Base-by-base conservation (phyloP, 2,113 vertebrate genomes). In the Dendropsophus ebraccatus region DNA sequence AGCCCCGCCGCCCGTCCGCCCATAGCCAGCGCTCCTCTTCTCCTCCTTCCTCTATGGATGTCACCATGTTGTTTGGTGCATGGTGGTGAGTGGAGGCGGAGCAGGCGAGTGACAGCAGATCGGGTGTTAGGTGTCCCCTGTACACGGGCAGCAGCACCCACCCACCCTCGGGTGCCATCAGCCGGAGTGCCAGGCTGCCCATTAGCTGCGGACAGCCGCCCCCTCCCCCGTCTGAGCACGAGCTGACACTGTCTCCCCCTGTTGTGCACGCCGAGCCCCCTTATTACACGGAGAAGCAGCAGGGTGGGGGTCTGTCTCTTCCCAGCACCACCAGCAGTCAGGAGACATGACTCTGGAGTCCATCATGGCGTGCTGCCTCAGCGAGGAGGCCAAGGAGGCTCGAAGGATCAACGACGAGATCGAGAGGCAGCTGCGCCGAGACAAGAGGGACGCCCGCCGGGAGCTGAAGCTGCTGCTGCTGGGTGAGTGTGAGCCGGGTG, bases 331-430 rank as follows among this genome's bases (percentile, higher is more conserved):
- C 74, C 74, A 69, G 13, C 92, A 88, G 90, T 89, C 88, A 65
- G 91, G 91, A 94, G 93, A 94, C 94, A 96, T 96, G 95, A 96
- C 94, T 94, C 85, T 96, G 93, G 94, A 95, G 94, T 95, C 95
- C 94, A 95, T 96, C 91, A 96, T 95, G 95, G 95, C 95, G 95
- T 95, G 95, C 92, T 95, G 95, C 94, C 93, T 96, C 90, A 96
- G 94, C 86, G 94, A 95, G 89, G 95, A 95, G 93, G 94, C 94
- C 90, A 96, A 96, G 90, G 95, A 96, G 91, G 93, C 94, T 69
- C 89, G 94, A 90, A 86, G 95, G 91, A 95, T 95, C 93, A 95
- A 95, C 92, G 94, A 94, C 87, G 92, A 95, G 92, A 95, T 95
- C 88, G 94, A 95, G 89, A 90, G 94, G 91, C 94, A 95, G 93